phyloP scores from a whole-genome alignment of 1,140 invertebrate genomes.

The Drosophila repleta region DNA sequence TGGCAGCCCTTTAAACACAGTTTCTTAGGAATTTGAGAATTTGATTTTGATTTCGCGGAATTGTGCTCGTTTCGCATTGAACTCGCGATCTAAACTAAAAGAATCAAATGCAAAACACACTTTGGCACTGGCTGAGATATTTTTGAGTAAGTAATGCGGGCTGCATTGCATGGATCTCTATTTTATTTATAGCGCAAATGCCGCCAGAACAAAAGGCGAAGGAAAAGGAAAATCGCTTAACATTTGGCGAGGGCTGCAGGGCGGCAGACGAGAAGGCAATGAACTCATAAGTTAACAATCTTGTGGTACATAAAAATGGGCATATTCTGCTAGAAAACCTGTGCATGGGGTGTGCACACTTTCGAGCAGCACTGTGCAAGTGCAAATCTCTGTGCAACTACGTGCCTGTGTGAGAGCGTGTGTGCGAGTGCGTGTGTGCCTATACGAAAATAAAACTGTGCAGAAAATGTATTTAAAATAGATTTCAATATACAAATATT shows the following conservation, averaged over 20 bases:
- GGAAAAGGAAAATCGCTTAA: constrained; percentile 12
- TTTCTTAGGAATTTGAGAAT: not conserved
- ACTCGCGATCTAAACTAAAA: constrained; percentile 59
- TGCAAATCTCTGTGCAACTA: constrained; percentile 24
- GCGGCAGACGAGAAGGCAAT: constrained; percentile 67
- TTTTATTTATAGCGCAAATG: constrained; percentile 63
- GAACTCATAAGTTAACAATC: constrained; percentile 63
- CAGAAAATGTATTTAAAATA: constrained; percentile 33
- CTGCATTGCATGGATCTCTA: constrained; percentile 62
- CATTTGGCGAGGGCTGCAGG: constrained; percentile 51
- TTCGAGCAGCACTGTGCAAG: constrained; percentile 49
- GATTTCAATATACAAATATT: constrained; percentile 16
- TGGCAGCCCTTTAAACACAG: not conserved
- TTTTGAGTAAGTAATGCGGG: constrained; percentile 58
- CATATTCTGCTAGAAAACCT: constrained; percentile 55
- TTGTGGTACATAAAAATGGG: constrained; percentile 52
- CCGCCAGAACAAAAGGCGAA: constrained; percentile 30
- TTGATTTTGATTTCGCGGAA: constrained; percentile 25
- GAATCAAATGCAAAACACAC: constrained; percentile 40
- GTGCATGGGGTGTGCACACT: constrained; percentile 28
- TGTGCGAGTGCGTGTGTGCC: constrained; percentile 1
- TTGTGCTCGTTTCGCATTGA: constrained; percentile 51
- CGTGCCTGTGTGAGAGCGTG: constrained; percentile 38
- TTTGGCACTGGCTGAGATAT: constrained; percentile 44
- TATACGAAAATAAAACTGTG: constrained; percentile 51